Base-by-base conservation (phyloP, 23 tunicate genomes). In the Diplosoma virens region DNA sequence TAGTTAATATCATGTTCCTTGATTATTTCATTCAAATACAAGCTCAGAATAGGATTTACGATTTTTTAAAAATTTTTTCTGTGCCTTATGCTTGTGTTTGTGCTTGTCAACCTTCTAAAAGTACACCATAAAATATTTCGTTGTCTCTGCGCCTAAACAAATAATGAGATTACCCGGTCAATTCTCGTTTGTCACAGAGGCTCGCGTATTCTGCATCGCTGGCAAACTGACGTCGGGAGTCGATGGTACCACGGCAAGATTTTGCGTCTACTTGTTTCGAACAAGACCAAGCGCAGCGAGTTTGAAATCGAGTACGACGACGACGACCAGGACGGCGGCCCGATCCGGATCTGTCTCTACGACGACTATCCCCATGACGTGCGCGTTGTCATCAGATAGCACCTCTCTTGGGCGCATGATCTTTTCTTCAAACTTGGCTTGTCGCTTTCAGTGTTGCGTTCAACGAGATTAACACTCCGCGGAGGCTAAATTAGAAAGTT, bases 281-380 rank as follows among this genome's bases (percentile, higher is more conserved):
- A 76, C 18, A 53, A 58, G 37, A 74, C 59, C 18, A 18, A 28
- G 0, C 37, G 75, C 26, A 32, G 71, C 28, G 84, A 89, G 31
- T 89, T 77, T 48, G 96, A 89, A 37, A 88, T 89, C 25, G 76
- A 64, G 33, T 89, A 89, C 65, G 50, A 73, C 0, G 96, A 81
- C 24, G 95, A 87, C 28, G 87, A 87, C 30, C 71, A 81, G 22
- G 88, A 82, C 77, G 33, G 25, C 6, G 89, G 89, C 4, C 82
- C 89, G 25, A 74, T 83, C 59, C 32, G 64, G 0, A 35, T 89
- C 14, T 35, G 75, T 11, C 81, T 89, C 25, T 78, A 82, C 33
- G 96, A 89, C 27, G 96, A 89, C 77, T 89, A 66, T 67, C 96
- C 96, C 14, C 82, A 70, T 41, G 96, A 89, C 33, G 78, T 89